These are phyloP conservation scores for Fregetta grallaria DNA, from an alignment of 2,113 vertebrate genomes.

Conservation along the genomic window DNA sequence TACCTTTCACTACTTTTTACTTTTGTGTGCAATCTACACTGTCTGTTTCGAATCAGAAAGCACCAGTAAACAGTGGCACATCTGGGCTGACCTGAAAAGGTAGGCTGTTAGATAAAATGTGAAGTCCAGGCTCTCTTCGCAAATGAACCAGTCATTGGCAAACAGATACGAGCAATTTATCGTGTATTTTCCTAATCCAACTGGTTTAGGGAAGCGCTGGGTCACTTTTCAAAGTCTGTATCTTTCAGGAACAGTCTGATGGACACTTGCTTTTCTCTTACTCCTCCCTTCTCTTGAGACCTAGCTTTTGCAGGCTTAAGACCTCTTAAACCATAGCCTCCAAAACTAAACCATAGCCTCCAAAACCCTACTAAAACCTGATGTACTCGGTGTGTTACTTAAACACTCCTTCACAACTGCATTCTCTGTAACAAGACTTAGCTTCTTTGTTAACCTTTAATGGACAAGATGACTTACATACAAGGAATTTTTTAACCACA, in stretches of 20 bases:
- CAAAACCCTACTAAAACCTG: neutral
- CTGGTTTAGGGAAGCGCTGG: neutral
- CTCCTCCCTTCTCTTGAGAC: neutral
- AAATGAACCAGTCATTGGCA: neutral
- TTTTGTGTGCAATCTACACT: neutral
- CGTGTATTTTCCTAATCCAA: neutral
- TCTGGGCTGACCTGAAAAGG: neutral
- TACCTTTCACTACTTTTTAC: neutral
- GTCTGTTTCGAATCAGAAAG: neutral
- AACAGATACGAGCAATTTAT: neutral
- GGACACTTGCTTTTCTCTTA: neutral
- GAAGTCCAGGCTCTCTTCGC: neutral
- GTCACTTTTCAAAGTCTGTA: neutral
- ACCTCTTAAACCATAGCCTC: neutral
- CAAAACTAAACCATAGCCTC: neutral
- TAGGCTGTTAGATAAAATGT: neutral
- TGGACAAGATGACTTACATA: neutral
- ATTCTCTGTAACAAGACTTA: neutral
- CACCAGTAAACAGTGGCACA: neutral
- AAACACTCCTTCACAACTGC: neutral
- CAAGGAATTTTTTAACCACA: neutral
- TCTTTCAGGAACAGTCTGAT: neutral
- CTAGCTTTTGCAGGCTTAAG: neutral
- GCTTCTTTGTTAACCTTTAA: neutral
- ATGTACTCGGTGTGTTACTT: neutral